phyloP scores from a whole-genome alignment of 2,113 vertebrate species.

The Odocoileus virginianus region DNA sequence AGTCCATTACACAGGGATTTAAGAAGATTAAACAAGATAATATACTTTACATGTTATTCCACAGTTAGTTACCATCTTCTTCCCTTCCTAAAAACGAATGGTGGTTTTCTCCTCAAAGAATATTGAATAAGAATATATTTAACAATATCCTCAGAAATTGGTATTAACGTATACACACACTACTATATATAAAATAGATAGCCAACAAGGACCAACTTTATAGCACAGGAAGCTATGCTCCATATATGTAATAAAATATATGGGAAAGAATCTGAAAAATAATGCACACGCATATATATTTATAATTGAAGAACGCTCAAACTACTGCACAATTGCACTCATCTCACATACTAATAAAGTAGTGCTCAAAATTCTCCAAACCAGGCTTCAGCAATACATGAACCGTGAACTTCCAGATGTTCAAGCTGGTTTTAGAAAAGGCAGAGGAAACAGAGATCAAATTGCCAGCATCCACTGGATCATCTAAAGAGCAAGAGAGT shows the following conservation, averaged over 20 bases:
- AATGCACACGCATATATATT: not conserved
- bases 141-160: not conserved
- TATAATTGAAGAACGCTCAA: not conserved
- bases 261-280: not conserved
- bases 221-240: not conserved
- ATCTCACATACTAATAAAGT: not conserved
- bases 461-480: not conserved
- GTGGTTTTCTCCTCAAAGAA: not conserved
- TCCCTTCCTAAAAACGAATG: not conserved
- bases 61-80: not conserved
- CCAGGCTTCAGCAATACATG: not conserved
- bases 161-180: not conserved
- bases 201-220: fast-evolving
- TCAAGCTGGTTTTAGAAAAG: not conserved
- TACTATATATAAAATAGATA: not conserved
- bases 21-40: not conserved
- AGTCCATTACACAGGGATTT: not conserved
- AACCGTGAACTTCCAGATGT: not conserved
- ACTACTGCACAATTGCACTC: not conserved
- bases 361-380: not conserved
- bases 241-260: not conserved
- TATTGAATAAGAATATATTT: not conserved
- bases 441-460: not conserved
- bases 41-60: not conserved
- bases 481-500: no score